These are phyloP conservation scores for Syritta pipiens DNA, from an alignment of 2,888 invertebrate species.

Conservation along the genomic window DNA sequence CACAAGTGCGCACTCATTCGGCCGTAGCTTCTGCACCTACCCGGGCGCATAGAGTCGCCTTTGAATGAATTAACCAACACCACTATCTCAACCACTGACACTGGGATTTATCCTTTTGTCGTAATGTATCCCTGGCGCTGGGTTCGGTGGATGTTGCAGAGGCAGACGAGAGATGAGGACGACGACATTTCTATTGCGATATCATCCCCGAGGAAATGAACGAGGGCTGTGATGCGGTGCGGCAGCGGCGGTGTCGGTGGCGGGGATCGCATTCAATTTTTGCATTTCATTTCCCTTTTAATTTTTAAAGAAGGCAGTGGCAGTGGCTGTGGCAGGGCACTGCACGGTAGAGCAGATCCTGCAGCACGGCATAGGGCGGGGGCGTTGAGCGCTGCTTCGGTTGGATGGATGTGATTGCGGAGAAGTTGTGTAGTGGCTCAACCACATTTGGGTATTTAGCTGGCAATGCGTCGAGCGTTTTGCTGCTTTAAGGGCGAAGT, in stretches of 20 bases:
- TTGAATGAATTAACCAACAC: constrained; percentile 31
- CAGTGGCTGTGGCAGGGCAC: too few relatives aligned
- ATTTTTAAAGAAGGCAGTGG: constrained; percentile 32
- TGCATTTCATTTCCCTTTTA: constrained; percentile 61
- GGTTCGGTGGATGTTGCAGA: constrained; percentile 7
- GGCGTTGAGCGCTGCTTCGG: too few relatives aligned
- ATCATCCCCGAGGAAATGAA: constrained; percentile 1
- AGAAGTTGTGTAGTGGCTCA: too few relatives aligned
- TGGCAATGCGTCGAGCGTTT: too few relatives aligned
- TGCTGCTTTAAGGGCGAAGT: too few relatives aligned
- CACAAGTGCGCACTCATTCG: too few relatives aligned
- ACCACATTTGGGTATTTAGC: too few relatives aligned
- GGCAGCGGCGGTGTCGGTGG: too few relatives aligned
- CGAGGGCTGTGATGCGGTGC: too few relatives aligned
- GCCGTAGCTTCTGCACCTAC: constrained; percentile 10
- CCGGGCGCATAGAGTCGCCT: background rate
- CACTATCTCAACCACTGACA: constrained; percentile 1
- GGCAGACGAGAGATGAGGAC: constrained; percentile 13
- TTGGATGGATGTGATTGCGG: too few relatives aligned
- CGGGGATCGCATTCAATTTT: constrained; percentile 45
- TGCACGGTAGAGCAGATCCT: too few relatives aligned
- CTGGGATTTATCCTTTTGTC: constrained; percentile 31
- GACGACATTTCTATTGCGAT: constrained; percentile 35
- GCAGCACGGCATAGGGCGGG: too few relatives aligned
- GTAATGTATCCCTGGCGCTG: constrained; percentile 5